These are phyloP conservation scores for Lasius platythorax DNA, from an alignment of 2,888 invertebrate genomes.

Conservation along the genomic window DNA sequence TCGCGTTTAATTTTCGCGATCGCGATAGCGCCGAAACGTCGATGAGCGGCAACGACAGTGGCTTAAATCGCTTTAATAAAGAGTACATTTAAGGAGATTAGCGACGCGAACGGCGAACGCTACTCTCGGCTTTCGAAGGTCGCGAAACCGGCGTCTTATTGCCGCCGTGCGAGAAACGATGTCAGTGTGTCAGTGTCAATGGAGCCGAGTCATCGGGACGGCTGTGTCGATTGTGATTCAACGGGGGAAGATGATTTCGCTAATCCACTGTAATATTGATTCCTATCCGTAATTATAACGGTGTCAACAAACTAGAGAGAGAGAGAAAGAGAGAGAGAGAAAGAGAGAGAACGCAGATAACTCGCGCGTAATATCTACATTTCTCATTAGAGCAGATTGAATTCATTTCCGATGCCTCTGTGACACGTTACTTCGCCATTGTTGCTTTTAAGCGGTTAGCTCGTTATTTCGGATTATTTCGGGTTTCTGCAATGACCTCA, in stretches of 20 bases:
- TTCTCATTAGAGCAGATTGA: constrained; percentile 39
- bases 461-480: constrained; percentile 29
- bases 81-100: constrained; percentile 68
- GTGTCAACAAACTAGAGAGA: not conserved
- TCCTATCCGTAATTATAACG: not conserved
- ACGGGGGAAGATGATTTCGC: constrained; percentile 70
- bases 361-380: constrained; percentile 40
- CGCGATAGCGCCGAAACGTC: not conserved
- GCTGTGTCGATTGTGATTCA: constrained; percentile 67
- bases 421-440: constrained; percentile 7
- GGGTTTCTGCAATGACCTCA: constrained; percentile 20
- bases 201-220: constrained; percentile 72
- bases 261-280: constrained; percentile 41
- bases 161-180: constrained; percentile 73
- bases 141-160: constrained; percentile 56
- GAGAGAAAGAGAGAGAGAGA: not conserved
- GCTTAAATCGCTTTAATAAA: constrained; percentile 50
- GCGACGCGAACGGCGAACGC: constrained; percentile 22
- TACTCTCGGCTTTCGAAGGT: constrained; percentile 18
- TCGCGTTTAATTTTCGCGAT: constrained; percentile 30
- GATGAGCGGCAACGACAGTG: not conserved
- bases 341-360: not conserved
- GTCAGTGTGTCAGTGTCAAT: constrained; percentile 84
- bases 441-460: constrained; percentile 2
- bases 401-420: constrained; percentile 49